These are phyloP conservation scores for Tetrao urogallus DNA, from an alignment of 2,113 vertebrate species.

Conservation along the genomic window DNA sequence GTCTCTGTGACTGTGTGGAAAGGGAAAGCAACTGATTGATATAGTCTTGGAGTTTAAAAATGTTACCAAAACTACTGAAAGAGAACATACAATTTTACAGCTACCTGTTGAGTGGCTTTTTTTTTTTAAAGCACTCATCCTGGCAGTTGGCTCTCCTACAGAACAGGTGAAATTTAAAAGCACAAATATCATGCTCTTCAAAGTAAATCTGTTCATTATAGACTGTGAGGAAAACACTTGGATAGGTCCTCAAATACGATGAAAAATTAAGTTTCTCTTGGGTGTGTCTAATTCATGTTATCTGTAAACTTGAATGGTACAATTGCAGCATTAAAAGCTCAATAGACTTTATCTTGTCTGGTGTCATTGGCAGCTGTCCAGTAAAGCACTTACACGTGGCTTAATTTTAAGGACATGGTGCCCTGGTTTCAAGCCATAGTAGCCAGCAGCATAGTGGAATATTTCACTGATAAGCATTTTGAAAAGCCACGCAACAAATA, in stretches of 20 bases:
- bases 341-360: background rate
- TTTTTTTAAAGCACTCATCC: background rate
- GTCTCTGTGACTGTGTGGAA: background rate
- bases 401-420: constrained; percentile 17
- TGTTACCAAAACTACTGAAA: background rate
- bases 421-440: constrained; percentile 7
- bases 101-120: background rate
- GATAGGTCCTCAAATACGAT: background rate
- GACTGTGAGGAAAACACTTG: background rate
- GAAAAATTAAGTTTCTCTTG: background rate
- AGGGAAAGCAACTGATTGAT: background rate
- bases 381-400: constrained; percentile 23
- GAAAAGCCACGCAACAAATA: background rate
- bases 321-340: background rate
- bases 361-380: constrained; percentile 27
- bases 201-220: background rate
- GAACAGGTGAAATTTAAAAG: background rate
- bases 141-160: background rate
- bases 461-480: background rate
- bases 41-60: background rate
- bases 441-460: background rate
- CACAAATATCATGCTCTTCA: background rate
- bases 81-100: background rate
- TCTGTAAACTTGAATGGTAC: background rate
- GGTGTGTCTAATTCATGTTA: background rate